Evolutionary conservation across 2,113 vertebrate species (phyloP), one percentile per base, ranked within the genome.

Genomic region (Limanda limanda): DNA sequence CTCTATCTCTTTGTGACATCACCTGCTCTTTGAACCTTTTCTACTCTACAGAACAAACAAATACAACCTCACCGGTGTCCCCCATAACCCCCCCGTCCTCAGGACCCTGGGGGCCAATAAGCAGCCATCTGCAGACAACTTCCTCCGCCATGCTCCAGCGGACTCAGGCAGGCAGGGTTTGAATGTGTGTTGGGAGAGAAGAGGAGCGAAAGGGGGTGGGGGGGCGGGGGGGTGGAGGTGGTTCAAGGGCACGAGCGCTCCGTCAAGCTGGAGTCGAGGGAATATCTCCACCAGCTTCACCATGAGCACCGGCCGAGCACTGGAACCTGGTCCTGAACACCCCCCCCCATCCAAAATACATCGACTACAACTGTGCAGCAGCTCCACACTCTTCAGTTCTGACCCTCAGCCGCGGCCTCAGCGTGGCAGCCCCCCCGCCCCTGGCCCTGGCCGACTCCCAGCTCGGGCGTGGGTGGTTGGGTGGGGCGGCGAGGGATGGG

Each of bases 31-130:
- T n/a, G 67, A 67, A 77, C 56, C 37, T 77, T 78, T 76, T 72
- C 27, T 71, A 42, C 76, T 71, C 69, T 70, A 66, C 47, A 51
- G 47, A 18, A 18, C 14, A 84, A 57, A 85, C 76, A 85, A 64
- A 52, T 83, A 88, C 67, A 70, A 86, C 81, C 81, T 87, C 85
- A 69, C 74, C 20, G 37, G 86, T 84, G 86, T 80, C 85, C 88
- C 81, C 70, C 31, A 66, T 66, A 80, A 79, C 81, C 83, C 68
- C 21, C 78, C 25, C 25, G 4, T 78, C 79, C 74, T 35, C 79
- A 68, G 83, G 84, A 89, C 94, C 93, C 91, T 83, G 77, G 93
- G 92, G 93, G 85, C 94, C 93, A 95, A 95, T 94, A 95, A 95
- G 92, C 93, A 91, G 91, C 90, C 94, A 93, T 91, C 91, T 94